phyloP scores from a whole-genome alignment of 2,888 invertebrate species.

The Brassicogethes aeneus region DNA sequence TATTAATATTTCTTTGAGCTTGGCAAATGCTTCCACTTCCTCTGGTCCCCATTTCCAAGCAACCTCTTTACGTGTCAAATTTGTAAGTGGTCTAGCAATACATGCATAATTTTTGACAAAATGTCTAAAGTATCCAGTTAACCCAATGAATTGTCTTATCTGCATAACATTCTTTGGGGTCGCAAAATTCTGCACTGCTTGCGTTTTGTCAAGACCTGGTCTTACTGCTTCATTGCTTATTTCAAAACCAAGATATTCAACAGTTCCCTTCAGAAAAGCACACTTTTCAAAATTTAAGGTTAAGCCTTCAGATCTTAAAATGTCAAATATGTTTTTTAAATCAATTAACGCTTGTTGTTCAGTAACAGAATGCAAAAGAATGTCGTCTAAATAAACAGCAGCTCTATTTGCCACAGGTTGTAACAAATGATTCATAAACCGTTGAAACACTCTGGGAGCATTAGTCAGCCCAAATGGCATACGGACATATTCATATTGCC shows the following conservation, averaged over 20 bases:
- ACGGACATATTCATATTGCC: constrained; percentile 14
- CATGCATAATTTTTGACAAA: constrained; percentile 22
- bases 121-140: no score
- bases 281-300: no score
- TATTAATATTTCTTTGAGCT: constrained; percentile 9
- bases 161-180: constrained; percentile 19
- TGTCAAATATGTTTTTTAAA: no score
- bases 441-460: constrained; percentile 15
- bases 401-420: constrained; percentile 7
- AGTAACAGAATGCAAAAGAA: constrained; percentile 13
- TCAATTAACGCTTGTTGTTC: no score
- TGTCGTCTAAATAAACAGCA: constrained; percentile 15
- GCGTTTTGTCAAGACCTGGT: constrained; percentile 22
- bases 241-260: constrained; percentile 15
- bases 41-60: constrained; percentile 12
- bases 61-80: constrained; percentile 12
- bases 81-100: constrained; percentile 21
- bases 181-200: constrained; percentile 20
- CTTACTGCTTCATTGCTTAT: constrained; percentile 12
- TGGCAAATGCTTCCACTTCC: constrained; percentile 15
- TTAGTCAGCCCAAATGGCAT: constrained; percentile 16
- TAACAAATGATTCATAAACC: no score
- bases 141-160: constrained; percentile 25
- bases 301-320: constrained; percentile 13
- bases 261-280: constrained; percentile 11